phyloP scores from a whole-genome alignment of 2,797 vertebrate species.

The Emydoidea blandingii region DNA sequence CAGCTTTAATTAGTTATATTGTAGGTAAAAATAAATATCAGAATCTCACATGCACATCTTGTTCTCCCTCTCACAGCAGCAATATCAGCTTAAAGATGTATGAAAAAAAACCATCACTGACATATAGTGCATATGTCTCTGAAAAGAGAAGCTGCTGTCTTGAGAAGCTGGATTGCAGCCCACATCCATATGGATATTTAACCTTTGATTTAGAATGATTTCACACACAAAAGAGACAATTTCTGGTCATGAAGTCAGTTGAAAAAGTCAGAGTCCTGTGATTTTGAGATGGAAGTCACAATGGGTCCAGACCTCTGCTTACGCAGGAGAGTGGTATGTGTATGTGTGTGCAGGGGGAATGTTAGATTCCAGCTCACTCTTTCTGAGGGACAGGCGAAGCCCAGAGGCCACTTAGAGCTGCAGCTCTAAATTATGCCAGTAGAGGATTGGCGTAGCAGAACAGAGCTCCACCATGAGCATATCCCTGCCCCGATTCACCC shows the following conservation, averaged over 20 bases:
- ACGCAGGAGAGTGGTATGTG: accelerated
- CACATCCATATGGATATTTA: neutral
- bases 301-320: neutral
- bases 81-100: neutral
- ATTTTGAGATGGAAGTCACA: neutral
- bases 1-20: constrained; percentile 11
- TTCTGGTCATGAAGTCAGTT: neutral
- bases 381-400: neutral
- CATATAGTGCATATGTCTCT: neutral
- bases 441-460: neutral
- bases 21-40: constrained; percentile 13
- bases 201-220: neutral
- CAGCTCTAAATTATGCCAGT: accelerated
- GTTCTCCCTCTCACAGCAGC: constrained; percentile 17
- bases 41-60: constrained; percentile 39
- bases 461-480: neutral
- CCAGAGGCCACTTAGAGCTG: neutral
- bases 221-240: neutral
- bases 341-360: neutral
- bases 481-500: accelerated
- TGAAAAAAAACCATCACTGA: neutral
- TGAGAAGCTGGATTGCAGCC: neutral
- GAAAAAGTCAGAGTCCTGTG: neutral
- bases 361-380: neutral
- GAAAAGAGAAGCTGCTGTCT: neutral